Percentiles rank a stretch among this genome's conserved stretches.
phyloP scores from a whole-genome alignment of 2,113 vertebrate genomes.

The Isichthys henryi region DNA sequence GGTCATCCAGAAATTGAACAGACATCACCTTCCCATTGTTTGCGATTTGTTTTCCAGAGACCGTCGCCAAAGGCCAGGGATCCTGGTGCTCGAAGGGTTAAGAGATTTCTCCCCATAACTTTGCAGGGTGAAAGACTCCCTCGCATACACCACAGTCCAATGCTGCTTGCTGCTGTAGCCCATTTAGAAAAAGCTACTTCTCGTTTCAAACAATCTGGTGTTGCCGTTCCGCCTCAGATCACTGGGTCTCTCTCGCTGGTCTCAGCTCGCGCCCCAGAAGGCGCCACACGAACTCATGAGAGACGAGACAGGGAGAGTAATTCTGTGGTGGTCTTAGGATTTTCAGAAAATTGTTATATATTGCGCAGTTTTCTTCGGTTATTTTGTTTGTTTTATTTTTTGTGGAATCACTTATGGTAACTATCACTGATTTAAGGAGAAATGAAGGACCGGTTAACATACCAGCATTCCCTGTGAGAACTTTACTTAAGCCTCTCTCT shows the following conservation, averaged over 20 bases:
- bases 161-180: neutral
- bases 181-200: neutral
- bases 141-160: neutral
- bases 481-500: conserved; percentile 40
- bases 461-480: conserved; percentile 44
- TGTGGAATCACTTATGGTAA: conserved; percentile 36
- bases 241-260: neutral
- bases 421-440: conserved; percentile 42
- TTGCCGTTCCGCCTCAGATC: neutral
- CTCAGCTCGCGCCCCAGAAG: neutral
- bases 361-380: conserved; percentile 33
- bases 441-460: conserved; percentile 63
- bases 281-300: neutral
- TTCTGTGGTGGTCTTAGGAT: neutral
- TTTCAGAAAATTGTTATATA: neutral
- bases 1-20: neutral
- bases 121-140: neutral
- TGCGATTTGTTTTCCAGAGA: neutral
- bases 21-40: neutral
- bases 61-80: neutral
- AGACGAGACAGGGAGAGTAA: neutral
- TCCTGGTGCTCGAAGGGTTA: neutral
- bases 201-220: neutral
- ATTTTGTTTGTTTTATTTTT: conserved; percentile 40
- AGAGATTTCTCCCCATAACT: neutral